These are phyloP conservation scores for Vanessa tameamea DNA, from an alignment of 1,140 invertebrate species.

Conservation along the genomic window DNA sequence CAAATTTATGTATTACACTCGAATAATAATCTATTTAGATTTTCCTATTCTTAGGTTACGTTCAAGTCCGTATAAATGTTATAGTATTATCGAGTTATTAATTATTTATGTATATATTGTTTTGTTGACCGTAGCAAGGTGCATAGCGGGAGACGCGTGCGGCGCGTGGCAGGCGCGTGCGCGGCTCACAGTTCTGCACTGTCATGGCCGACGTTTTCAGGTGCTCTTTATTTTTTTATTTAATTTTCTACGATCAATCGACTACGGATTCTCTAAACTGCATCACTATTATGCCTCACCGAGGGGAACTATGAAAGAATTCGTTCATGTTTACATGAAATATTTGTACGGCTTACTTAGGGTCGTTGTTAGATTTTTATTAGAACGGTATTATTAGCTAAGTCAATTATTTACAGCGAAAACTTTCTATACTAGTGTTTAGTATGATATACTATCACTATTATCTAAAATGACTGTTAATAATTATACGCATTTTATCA, in stretches of 20 bases:
- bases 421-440: too few species aligned
- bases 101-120: slow-evolving; percentile 28
- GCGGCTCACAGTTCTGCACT: slow-evolving; percentile 58
- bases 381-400: slow-evolving; percentile 24
- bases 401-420: neutral
- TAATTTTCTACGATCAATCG: slow-evolving; percentile 48
- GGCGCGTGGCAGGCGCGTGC: slow-evolving; percentile 66
- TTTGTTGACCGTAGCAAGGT: slow-evolving; percentile 66
- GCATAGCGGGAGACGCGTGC: slow-evolving; percentile 48
- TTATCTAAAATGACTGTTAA: too few species aligned
- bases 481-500: too few species aligned
- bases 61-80: neutral
- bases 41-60: too few species aligned
- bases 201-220: slow-evolving; percentile 68
- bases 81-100: neutral
- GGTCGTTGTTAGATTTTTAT: slow-evolving; percentile 22
- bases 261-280: slow-evolving; percentile 65
- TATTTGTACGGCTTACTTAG: slow-evolving; percentile 44
- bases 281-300: slow-evolving; percentile 52
- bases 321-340: slow-evolving; percentile 59
- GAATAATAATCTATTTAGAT: too few species aligned
- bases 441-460: too few species aligned
- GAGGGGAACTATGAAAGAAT: slow-evolving; percentile 53
- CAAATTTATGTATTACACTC: too few species aligned
- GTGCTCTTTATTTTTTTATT: slow-evolving; percentile 46